Evolutionary conservation across 2,113 vertebrate species (phyloP).

Genomic region (Anolis sagrei): DNA sequence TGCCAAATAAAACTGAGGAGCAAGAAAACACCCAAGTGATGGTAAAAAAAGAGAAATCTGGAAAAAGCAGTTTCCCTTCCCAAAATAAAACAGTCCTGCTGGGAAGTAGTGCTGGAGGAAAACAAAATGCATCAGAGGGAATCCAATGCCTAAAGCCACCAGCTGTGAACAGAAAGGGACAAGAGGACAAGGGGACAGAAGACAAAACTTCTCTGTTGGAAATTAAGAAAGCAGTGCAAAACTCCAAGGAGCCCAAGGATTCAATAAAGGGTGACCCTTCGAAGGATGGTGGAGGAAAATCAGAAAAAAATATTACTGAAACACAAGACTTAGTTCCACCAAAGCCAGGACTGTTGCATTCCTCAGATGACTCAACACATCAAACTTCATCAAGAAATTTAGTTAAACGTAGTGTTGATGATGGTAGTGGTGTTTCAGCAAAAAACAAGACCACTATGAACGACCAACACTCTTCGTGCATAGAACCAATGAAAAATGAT

Average conservation of each 20-base stretch:
- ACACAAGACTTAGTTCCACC: not conserved
- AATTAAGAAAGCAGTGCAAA: conserved; percentile 24
- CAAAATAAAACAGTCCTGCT: conserved; percentile 15
- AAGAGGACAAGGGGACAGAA: conserved; percentile 15
- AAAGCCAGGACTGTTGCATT: conserved; percentile 35
- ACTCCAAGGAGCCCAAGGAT: conserved; percentile 26
- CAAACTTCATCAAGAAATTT: conserved; percentile 17
- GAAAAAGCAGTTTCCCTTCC: not conserved
- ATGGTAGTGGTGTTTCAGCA: not conserved
- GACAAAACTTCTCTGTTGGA: conserved; percentile 12
- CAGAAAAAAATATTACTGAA: conserved; percentile 5
- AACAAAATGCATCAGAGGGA: conserved; percentile 24
- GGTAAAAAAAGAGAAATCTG: conserved; percentile 11
- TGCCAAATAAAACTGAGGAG: conserved; percentile 32
- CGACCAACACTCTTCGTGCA: not conserved
- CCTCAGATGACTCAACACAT: conserved; percentile 17
- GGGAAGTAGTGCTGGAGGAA: not conserved
- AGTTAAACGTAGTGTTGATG: not conserved
- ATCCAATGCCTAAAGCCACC: not conserved
- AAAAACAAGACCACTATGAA: conserved; percentile 27
- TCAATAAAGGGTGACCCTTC: not conserved
- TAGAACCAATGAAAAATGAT: not conserved
- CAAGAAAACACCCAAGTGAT: conserved; percentile 7
- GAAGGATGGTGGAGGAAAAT: conserved; percentile 16
- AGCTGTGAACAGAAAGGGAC: conserved; percentile 14